Evolutionary conservation across 2,113 vertebrate genomes (phyloP), one percentile per base, ranked within the genome.

Genomic region (Balaeniceps rex): DNA sequence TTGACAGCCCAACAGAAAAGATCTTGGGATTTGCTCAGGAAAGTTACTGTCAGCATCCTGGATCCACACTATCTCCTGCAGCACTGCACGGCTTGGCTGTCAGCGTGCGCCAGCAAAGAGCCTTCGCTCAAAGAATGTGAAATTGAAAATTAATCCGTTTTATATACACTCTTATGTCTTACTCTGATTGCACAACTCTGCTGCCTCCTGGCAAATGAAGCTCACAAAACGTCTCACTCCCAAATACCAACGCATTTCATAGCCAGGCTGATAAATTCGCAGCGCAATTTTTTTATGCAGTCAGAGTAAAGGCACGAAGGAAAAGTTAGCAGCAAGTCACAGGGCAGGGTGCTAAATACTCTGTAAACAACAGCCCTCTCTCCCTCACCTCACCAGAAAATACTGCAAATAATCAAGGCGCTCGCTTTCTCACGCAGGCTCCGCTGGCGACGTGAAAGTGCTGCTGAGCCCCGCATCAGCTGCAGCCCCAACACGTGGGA

Each of bases 1-100:
- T 18, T 89, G 91, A 87, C 74, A 93, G 90, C 55, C 36, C 83
- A 69, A 36, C 40, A 76, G 55, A 52, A 83, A 87, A 83, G 68
- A 74, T 85, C 47, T 93, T 83, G 89, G 71, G 87, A 83, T 94
- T 57, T 77, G 83, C 84, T 95, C 66, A 85, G 91, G 94, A 87
- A 94, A 95, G 88, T 94, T 92, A 36, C 54, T 54, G 87, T 92
- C 88, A 96, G 76, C 72, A 44, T 88, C 44, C 77, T 86, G 91
- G 76, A 90, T 55, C 83, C 64, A 34, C 55, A 31, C 55, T 92
- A 52, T 86, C 79, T 88, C 76, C 78, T 40, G 42, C 54, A 52
- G 24, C 23, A 19, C 47, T 25, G 33, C 80, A 2, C 1, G 3
- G 52, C 74, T 51, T 72, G 57, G 65, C 84, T 85, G 71, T 26